These are phyloP conservation scores for Ichneumoninae sp. DNA, from an alignment of 2,888 invertebrate genomes.

Conservation along the genomic window DNA sequence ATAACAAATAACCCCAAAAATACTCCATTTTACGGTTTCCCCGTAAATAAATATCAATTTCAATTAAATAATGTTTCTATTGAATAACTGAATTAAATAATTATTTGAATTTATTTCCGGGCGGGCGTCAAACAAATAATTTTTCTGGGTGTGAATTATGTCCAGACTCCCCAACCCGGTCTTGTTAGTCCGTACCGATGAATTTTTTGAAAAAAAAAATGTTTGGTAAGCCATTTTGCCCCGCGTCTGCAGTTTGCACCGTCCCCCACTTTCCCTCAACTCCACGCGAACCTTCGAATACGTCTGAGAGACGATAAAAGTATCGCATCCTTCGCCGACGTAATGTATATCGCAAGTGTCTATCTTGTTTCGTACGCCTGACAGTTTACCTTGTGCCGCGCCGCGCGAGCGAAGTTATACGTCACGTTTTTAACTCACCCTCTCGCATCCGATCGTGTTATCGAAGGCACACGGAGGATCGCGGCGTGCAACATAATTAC, in stretches of 20 bases:
- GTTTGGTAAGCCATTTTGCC: neutral
- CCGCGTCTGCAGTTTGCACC: no score
- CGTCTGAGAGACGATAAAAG: neutral
- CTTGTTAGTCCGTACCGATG: neutral
- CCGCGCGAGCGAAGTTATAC: constrained; percentile 10
- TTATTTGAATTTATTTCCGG: neutral
- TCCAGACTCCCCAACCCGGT: neutral
- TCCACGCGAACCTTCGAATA: constrained; percentile 1
- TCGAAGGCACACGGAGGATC: constrained; percentile 37
- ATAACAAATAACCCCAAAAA: no score
- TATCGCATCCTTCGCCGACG: constrained; percentile 1
- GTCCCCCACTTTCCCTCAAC: neutral
- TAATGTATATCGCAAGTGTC: neutral
- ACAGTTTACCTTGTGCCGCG: constrained; percentile 48
- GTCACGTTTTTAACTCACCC: constrained; percentile 27
- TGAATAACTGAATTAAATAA: neutral
- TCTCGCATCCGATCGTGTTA: constrained; percentile 70
- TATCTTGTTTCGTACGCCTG: neutral
- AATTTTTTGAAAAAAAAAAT: neutral
- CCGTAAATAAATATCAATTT: neutral
- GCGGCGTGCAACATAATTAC: constrained; percentile 69
- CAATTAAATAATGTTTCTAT: neutral
- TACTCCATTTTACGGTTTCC: neutral
- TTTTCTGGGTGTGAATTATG: neutral
- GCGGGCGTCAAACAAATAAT: neutral